Base-by-base conservation (phyloP, 2,113 vertebrate species). In the Brevimyrus niger region DNA sequence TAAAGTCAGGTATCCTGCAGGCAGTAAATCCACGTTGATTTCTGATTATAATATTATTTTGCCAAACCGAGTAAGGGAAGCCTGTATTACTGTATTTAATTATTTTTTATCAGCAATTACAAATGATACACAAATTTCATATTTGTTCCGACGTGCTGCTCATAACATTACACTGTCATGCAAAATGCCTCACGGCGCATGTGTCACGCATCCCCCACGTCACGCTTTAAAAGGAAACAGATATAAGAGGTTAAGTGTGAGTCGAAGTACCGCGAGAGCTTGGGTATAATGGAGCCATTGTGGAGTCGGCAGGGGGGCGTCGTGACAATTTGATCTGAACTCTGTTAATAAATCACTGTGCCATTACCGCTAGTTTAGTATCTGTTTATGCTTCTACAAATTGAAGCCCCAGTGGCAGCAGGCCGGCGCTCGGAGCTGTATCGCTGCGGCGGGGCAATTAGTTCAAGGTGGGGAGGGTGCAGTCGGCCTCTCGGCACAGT, bases 351-450 rank as follows among this genome's bases (percentile, higher is more conserved):
- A 96, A 97, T 97, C 96, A 95, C 94, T 90, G 90, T 93, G 91
- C 95, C 93, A 93, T 95, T 96, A 95, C 94, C 95, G 96, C 93
- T 95, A 95, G 95, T 97, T 97, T 97, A 97, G 96, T 96, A 97
- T 97, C 97, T 97, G 97, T 97, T 97, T 97, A 97, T 97, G 96
- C 96, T 97, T 96, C 95, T 96, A 97, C 97, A 97, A 97, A 97
- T 97, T 97, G 97, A 97, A 97, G 96, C 96, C 96, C 96, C 97
- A 96, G 96, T 93, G 96, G 95, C 6, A 0, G 82, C 23, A 38
- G 44, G 94, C 94, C 94, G 85, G 94, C 91, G 93, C 93, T 92
- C 55, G 31, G 93, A 94, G 94, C 95, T 96, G 96, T 95, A 96
- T 95, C 95, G 94, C 94, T 95, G 95, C 94, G 94, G 94, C 94